Conservation (phyloP, 1,140 invertebrate species). For the Pseudomyrmex flavicornis region DNA sequence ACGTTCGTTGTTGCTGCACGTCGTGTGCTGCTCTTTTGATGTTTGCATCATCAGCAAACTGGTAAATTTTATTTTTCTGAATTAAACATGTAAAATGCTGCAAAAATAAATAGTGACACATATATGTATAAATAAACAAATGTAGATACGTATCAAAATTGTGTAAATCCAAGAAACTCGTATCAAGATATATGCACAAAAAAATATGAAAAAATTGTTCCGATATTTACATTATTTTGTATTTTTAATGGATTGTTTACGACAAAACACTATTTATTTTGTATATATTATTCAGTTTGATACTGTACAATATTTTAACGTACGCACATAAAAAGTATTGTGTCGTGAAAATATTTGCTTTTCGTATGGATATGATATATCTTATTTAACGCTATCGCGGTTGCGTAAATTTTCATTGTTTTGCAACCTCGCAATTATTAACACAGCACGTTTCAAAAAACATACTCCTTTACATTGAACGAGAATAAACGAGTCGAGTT, state of each 20-base stretch:
- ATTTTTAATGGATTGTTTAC: no score
- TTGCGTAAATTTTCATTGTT: constrained; percentile 20
- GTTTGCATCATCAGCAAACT: not conserved
- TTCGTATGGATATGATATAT: not conserved
- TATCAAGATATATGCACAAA: no score
- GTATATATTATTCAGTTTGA: no score
- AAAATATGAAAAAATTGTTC: no score
- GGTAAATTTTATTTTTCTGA: not conserved
- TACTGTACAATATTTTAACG: constrained; percentile 2
- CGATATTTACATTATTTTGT: no score
- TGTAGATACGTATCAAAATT: no score
- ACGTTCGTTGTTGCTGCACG: no score
- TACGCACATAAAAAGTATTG: constrained; percentile 25
- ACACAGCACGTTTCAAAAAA: constrained; percentile 4
- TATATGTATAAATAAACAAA: no score
- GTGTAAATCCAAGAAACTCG: no score
- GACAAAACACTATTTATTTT: no score
- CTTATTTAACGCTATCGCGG: constrained; percentile 23
- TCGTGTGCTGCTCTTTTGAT: not conserved
- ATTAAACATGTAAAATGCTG: no score
- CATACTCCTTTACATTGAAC: not conserved
- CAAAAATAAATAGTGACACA: no score
- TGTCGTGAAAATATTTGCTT: constrained; percentile 37
- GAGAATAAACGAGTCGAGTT: not conserved
- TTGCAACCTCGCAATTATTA: constrained; percentile 17